phyloP scores from a whole-genome alignment of 30 jellyfish, hydroid and myxozoan genomes.

The Cassiopea andromeda region DNA sequence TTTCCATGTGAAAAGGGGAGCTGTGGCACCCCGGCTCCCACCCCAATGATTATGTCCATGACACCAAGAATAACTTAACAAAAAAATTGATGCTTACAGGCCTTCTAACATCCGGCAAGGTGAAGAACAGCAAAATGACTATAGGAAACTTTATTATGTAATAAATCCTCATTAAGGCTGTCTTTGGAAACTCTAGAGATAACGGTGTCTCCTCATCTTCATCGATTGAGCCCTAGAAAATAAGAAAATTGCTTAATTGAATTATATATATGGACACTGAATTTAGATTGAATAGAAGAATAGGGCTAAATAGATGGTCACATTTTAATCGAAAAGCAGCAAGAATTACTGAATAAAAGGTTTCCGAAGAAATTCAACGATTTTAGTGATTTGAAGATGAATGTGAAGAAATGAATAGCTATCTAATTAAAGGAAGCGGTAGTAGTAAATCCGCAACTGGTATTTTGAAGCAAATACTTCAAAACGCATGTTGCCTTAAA shows the following conservation, averaged over 20 bases:
- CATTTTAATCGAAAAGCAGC: background rate
- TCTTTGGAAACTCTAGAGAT: slow-evolving; percentile 69
- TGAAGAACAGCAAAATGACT: slow-evolving; percentile 55
- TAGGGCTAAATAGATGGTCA: background rate
- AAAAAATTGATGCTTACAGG: slow-evolving; percentile 65
- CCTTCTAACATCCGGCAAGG: slow-evolving; percentile 90
- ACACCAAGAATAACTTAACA: too few species aligned
- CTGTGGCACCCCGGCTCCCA: background rate
- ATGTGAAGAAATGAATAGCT: too few species aligned
- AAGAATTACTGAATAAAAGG: too few species aligned
- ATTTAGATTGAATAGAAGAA: background rate
- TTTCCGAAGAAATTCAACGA: too few species aligned
- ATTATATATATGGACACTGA: too few species aligned
- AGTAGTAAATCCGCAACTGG: too few species aligned
- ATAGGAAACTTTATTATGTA: slow-evolving; percentile 78
- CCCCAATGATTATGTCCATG: background rate
- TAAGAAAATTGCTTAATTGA: background rate
- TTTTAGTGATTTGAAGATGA: too few species aligned
- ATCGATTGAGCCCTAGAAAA: slow-evolving; percentile 47
- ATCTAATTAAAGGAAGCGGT: too few species aligned
- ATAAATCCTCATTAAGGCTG: slow-evolving; percentile 41
- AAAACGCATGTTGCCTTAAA: too few species aligned
- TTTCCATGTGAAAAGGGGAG: background rate
- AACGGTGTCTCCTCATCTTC: slow-evolving; percentile 87
- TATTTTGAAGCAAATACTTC: too few species aligned